These are phyloP conservation scores for Thysanoteuthis rhombus DNA, from an alignment of 2,888 invertebrate species.

Conservation along the genomic window DNA sequence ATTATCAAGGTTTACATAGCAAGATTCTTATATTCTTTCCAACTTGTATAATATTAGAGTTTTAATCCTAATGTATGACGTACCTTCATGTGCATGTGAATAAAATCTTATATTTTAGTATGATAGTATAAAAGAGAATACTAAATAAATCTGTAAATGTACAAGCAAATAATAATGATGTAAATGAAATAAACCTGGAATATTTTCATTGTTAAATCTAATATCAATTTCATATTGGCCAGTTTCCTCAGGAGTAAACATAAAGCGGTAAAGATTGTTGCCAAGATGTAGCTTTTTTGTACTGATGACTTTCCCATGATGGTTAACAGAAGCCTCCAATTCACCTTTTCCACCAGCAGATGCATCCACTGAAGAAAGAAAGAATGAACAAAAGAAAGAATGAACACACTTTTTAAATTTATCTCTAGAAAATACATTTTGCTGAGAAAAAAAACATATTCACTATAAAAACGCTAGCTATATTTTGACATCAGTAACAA, in stretches of 20 bases:
- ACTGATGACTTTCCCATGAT: conserved; percentile 82
- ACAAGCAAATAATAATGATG: neutral
- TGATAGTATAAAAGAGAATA: neutral
- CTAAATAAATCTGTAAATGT: neutral
- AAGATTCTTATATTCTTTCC: too few relatives aligned
- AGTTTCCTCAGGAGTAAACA: conserved; percentile 86
- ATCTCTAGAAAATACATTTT: too few relatives aligned
- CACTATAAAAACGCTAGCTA: too few relatives aligned
- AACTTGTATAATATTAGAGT: too few relatives aligned
- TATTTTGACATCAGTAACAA: too few relatives aligned
- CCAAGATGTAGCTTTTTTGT: conserved; percentile 86
- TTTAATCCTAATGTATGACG: too few relatives aligned
- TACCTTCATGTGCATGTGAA: neutral
- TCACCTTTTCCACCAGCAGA: conserved; percentile 98
- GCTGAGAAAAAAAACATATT: too few relatives aligned
- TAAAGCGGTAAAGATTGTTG: conserved; percentile 78
- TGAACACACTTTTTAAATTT: too few relatives aligned
- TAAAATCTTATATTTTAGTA: neutral
- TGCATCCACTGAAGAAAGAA: conserved; percentile 83
- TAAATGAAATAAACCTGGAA: conserved; percentile 66
- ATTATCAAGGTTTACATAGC: too few relatives aligned
- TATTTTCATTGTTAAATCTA: conserved; percentile 72
- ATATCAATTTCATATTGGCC: conserved; percentile 90
- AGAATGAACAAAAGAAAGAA: neutral
- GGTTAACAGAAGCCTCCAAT: conserved; percentile 75